Percentiles rank a stretch among this genome's conserved stretches.
These are phyloP conservation scores for Bolborhynchus lineola DNA, from an alignment of 2,113 vertebrate species.

Conservation along the genomic window DNA sequence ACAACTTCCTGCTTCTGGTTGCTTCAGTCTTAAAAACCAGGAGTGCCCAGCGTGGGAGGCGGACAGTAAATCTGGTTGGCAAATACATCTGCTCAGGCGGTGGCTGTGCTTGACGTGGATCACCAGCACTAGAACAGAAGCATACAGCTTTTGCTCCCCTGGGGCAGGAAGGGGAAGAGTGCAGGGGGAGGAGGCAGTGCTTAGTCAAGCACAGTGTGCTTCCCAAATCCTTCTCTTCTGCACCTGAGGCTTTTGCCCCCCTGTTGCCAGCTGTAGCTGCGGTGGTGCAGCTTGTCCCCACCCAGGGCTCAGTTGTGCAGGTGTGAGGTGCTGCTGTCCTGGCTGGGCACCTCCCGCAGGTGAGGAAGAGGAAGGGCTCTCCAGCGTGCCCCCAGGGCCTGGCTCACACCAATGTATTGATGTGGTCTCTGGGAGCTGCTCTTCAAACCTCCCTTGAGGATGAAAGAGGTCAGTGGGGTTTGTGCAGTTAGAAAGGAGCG, in stretches of 20 bases:
- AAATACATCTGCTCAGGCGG: neutral
- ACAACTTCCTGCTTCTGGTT: constrained; percentile 16
- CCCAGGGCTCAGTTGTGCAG: neutral
- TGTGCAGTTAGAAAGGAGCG: neutral
- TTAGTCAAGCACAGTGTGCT: neutral
- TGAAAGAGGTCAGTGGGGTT: neutral
- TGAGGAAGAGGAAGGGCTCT: neutral
- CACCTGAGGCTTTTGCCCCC: neutral
- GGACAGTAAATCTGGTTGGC: neutral
- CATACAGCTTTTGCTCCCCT: neutral
- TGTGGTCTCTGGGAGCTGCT: neutral
- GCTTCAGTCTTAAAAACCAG: neutral
- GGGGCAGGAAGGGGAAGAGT: constrained; percentile 33
- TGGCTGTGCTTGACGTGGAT: neutral
- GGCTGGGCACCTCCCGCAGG: neutral
- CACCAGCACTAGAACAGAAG: neutral
- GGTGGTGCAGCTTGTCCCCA: neutral
- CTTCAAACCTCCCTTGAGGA: neutral
- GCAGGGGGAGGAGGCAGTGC: constrained; percentile 31
- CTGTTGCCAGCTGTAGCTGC: neutral
- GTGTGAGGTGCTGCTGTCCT: neutral
- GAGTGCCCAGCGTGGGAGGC: neutral
- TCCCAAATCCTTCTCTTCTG: neutral
- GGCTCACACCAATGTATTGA: neutral
- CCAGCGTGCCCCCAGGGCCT: neutral